Evolutionary conservation across 2,797 vertebrate genomes (phyloP), one percentile per base, ranked within the genome.

Genomic region (Coluber constrictor): DNA sequence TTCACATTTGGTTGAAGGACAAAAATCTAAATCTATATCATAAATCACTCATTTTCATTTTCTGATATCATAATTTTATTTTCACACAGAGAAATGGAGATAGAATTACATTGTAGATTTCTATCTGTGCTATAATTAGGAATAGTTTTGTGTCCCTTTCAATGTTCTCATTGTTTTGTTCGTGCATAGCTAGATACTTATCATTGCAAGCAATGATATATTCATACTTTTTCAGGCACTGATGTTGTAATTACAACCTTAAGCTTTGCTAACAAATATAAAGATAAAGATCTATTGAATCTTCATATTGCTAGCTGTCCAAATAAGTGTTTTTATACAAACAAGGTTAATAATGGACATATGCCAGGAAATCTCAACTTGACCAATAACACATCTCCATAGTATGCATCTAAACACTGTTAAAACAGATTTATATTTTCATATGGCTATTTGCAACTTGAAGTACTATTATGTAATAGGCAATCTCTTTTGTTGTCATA

Each of bases 11-110:
- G 16, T 25, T 91, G 66, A 25, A 23, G 74, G 55, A 83, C 5
- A 79, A 32, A 32, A 90, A 93, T 29, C 47, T 79, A 70, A 83
- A 60, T 57, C 56, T 88, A 51, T 8, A 29, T 63, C 57, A 56
- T 13, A 10, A 51, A 3, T 89, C 51, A 54, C 92, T 94, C 32
- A 93, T 90, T 96, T 95, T 92, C 90, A 91, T 91, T 94, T 86
- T 74, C 37, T 86, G 88, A 0, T 93, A 66, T 29, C 59, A 63
- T 57, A 61, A 70, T 60, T 20, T 93, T 55, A 37, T 29, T 90
- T 87, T 55, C 37, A 87, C 29, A 61, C 9, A 29, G 51, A 23
- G 15, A 70, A 87, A 87, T 70, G 7, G 55, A 83, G 87, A 74
- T 18, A 56, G 47, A 43, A 66, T 86, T 6, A 63, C 27, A 59